Conservation (phyloP, 2,797 vertebrate species). For the Syngnathus acus region DNA sequence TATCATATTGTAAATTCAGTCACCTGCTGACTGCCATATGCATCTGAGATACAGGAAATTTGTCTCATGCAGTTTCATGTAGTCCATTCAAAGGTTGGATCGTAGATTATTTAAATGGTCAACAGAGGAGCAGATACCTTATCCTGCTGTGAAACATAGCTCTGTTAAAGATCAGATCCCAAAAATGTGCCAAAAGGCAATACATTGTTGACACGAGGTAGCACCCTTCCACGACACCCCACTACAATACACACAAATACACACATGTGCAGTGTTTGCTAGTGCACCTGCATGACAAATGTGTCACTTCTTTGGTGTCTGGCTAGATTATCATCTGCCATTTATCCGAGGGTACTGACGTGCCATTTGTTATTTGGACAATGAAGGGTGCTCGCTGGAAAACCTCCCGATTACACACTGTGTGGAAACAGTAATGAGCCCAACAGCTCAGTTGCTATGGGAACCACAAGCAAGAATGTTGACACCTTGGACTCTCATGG, state of each 20-base stretch:
- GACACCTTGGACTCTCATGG: constrained; percentile 52
- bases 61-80: background rate
- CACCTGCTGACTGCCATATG: background rate
- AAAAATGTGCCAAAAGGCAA: background rate
- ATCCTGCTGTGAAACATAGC: constrained; percentile 11
- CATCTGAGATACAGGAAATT: background rate
- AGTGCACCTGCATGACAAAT: constrained; percentile 57
- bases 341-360: constrained; percentile 63
- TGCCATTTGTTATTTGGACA: constrained; percentile 69
- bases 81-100: background rate
- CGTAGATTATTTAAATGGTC: constrained; percentile 5
- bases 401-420: constrained; percentile 64
- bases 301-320: constrained; percentile 59
- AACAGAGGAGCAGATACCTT: background rate
- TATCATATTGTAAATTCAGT: background rate
- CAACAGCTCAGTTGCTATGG: constrained; percentile 72
- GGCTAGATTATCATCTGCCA: constrained; percentile 66
- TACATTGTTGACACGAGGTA: background rate
- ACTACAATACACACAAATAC: constrained; percentile 4
- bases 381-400: constrained; percentile 61
- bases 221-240: background rate
- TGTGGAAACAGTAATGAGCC: constrained; percentile 67
- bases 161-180: constrained; percentile 5
- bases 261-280: constrained; percentile 11
- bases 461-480: constrained; percentile 56